A percentile compares a stretch with the other conserved stretches of the same genome.
Conservation (phyloP, 2,888 invertebrate species). For the Acanthosoma haemorrhoidale region DNA sequence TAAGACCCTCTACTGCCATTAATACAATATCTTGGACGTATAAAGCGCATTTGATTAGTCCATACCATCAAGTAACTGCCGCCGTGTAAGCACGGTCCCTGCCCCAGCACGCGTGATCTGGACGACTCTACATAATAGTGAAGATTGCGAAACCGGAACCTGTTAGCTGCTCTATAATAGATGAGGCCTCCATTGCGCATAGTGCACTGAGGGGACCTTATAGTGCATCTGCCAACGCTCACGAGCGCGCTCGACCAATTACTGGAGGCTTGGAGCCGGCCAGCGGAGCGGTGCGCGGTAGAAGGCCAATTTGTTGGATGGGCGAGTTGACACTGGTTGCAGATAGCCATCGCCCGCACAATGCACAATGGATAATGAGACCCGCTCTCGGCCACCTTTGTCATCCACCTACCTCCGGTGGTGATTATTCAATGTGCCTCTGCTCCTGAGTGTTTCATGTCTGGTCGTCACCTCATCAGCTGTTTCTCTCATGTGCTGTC, state of each 20-base stretch:
- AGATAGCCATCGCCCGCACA: constrained; percentile 13
- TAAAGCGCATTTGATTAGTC: no score
- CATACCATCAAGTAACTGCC: no score
- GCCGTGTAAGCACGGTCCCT: no score
- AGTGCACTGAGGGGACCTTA: background rate
- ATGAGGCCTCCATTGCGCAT: background rate
- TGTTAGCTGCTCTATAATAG: background rate
- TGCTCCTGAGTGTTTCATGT: no score
- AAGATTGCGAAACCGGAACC: background rate
- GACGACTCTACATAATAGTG: background rate
- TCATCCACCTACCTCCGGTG: no score
- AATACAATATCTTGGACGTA: no score
- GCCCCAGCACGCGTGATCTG: no score
- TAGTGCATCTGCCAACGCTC: background rate
- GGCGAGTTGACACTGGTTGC: background rate
- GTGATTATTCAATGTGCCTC: background rate
- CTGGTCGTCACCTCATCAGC: no score
- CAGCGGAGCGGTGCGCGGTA: background rate
- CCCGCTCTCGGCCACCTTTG: background rate
- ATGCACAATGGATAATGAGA: constrained; percentile 25
- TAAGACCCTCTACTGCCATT: no score
- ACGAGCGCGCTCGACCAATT: background rate
- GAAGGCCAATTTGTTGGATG: constrained; percentile 10
- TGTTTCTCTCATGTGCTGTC: no score
- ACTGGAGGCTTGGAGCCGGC: background rate